Percentiles rank a stretch among this genome's conserved stretches.
Evolutionary conservation across 2,113 vertebrate genomes (phyloP).

Genomic region (Riparia riparia): DNA sequence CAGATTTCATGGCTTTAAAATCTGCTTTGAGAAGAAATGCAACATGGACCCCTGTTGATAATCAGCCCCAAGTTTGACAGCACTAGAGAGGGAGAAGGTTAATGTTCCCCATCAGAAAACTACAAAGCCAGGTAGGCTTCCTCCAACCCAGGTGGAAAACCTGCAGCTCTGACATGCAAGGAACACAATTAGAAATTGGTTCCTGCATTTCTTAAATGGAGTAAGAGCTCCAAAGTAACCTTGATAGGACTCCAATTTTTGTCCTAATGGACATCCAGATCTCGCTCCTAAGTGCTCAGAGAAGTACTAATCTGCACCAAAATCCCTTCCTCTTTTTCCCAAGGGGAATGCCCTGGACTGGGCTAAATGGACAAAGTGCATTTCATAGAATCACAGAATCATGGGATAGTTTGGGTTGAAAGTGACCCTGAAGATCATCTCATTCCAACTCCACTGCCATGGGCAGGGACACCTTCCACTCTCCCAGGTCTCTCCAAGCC

Average conservation of each 20-base stretch:
- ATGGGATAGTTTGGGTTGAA: not conserved
- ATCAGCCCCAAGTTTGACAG: not conserved
- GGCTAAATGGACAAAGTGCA: not conserved
- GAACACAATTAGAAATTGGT: not conserved
- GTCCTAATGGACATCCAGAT: not conserved
- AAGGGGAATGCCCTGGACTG: not conserved
- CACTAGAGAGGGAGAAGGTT: not conserved
- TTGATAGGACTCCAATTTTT: not conserved
- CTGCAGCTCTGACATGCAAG: not conserved
- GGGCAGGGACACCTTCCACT: not conserved
- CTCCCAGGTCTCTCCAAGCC: accelerated
- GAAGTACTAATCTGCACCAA: not conserved
- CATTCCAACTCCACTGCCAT: not conserved
- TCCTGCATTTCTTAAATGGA: not conserved
- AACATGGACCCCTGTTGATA: not conserved
- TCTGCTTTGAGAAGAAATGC: not conserved
- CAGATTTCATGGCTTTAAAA: not conserved
- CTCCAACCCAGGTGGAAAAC: not conserved
- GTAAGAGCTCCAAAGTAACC: not conserved
- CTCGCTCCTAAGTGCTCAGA: not conserved
- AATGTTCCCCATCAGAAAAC: not conserved
- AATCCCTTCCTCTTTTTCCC: not conserved
- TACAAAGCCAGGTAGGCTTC: not conserved
- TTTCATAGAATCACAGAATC: accelerated
- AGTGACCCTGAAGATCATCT: not conserved